Base-by-base conservation (phyloP, 1,140 invertebrate genomes). In the Ephestia elutella region DNA sequence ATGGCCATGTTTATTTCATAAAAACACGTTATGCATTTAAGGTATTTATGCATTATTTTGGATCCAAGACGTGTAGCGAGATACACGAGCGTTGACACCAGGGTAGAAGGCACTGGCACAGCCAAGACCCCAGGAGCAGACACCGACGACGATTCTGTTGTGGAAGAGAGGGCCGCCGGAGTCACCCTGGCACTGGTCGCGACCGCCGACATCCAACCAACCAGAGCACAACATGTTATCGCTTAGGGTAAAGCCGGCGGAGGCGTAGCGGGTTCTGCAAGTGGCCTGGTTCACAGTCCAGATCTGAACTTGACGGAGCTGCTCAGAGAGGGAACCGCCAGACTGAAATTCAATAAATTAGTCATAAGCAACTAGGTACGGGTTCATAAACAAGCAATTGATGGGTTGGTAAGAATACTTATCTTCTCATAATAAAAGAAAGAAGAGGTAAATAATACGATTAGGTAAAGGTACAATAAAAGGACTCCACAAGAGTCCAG, bases 201-300 rank as follows among this genome's bases (percentile, higher is more conserved):
- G 56, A 50, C 60, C 60, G 25, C 60, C 60, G 0, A 62, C 60
- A 32, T 62, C 60, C 21, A 62, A 48, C 56, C 56, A 62, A 35
- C 60, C 60, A 11, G 60, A 62, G 60, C 60, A 62, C 17, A 62
- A 18, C 60, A 57, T 57, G 55, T 62, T 53, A 35, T 62, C 51
- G n/a, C 56, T 62, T 49, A 57, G 11, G 11, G 49, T 30, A 0
- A n/a, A 1, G 2, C 49, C 49, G 15, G 49, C 9, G 8, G 13
- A 9, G 15, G 53, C 51, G 38, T 55, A 60, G 25, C 59, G 59
- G 7, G 21, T 38, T n/a, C 44, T 55, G 53, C 59, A 60, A 0
- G 30, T 30, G 0, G 5, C 44, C 15, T 55, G 38, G 53, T 60
- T 60, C 5, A 64, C 28, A 53, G 48, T 30, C 61, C 61, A 63